Conservation (phyloP, 2,113 vertebrate species). For the Numida meleagris region DNA sequence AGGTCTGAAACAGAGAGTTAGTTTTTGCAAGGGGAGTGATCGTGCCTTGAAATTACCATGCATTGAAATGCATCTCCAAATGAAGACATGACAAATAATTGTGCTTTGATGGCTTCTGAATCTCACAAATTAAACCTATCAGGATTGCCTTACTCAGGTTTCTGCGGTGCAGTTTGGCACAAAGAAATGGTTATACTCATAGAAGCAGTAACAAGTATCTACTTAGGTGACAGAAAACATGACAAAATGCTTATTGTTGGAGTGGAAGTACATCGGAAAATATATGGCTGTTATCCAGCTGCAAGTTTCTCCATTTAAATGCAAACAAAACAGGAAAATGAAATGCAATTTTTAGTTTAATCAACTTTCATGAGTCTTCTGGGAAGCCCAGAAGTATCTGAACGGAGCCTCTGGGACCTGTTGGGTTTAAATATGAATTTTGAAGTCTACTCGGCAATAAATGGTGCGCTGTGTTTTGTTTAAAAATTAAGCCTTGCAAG, state of each 20-base stretch:
- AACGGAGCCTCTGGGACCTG: slow-evolving; percentile 51
- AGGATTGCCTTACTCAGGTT: background rate
- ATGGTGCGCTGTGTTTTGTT: background rate
- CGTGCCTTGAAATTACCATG: rapidly evolving
- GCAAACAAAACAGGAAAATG: slow-evolving; percentile 67
- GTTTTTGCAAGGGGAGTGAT: background rate
- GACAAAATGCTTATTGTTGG: background rate
- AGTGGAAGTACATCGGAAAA: background rate
- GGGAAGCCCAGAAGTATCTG: slow-evolving; percentile 38
- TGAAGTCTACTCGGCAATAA: background rate
- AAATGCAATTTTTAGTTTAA: slow-evolving; percentile 69
- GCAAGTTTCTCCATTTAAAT: slow-evolving; percentile 64
- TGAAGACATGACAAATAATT: background rate
- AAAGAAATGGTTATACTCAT: background rate
- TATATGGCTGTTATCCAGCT: slow-evolving; percentile 31
- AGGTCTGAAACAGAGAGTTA: background rate
- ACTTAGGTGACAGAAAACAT: background rate
- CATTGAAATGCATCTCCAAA: background rate
- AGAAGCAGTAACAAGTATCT: background rate
- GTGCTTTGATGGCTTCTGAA: background rate
- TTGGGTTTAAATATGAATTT: slow-evolving; percentile 62
- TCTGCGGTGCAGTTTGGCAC: background rate
- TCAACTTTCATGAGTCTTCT: slow-evolving; percentile 67
- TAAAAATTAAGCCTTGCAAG: background rate
- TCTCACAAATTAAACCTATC: background rate